These are phyloP conservation scores for Papilio dardanus DNA, from an alignment of 1,140 invertebrate species.

Conservation along the genomic window DNA sequence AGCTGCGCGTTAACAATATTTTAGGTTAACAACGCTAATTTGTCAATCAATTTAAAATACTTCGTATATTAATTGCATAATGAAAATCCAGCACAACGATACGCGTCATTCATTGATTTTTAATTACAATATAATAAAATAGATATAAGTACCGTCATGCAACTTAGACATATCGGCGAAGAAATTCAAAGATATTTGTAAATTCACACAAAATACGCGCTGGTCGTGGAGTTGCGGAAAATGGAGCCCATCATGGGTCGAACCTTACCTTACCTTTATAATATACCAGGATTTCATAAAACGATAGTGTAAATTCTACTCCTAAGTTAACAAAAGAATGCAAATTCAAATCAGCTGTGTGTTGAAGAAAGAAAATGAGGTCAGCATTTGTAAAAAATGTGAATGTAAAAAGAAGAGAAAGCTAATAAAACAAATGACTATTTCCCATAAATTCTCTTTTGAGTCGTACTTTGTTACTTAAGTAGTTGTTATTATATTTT, in stretches of 20 bases:
- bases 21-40: background rate
- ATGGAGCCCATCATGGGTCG: no score
- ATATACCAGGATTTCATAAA: no score
- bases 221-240: no score
- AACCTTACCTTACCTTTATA: no score
- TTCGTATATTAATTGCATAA: background rate
- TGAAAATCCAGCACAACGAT: background rate
- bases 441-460: background rate
- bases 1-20: background rate
- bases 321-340: background rate
- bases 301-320: no score
- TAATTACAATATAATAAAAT: constrained; percentile 15
- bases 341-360: background rate
- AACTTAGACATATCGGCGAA: no score
- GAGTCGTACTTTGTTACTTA: background rate
- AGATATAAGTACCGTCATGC: background rate
- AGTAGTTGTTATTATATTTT: background rate
- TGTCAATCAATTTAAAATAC: constrained; percentile 2
- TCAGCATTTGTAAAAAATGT: background rate
- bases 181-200: no score
- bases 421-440: background rate
- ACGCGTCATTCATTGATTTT: constrained; percentile 9
- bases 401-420: background rate
- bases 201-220: no score
- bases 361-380: background rate